Percentiles rank a stretch among this genome's conserved stretches.
Evolutionary conservation across 2,113 vertebrate species (phyloP).

Genomic region (Paradoxurus hermaphroditus): DNA sequence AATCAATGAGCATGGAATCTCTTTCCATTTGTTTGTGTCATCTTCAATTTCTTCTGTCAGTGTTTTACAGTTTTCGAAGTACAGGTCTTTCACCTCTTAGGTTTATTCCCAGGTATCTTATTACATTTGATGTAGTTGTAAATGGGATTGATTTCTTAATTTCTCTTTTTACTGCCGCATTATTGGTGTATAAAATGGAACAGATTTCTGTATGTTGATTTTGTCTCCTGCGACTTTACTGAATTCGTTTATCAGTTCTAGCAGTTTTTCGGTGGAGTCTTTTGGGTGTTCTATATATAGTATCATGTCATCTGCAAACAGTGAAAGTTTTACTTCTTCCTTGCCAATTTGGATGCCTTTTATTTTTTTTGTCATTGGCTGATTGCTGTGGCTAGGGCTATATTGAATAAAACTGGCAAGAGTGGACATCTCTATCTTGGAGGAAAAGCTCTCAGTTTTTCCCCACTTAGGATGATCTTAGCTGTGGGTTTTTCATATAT

Average conservation of each 20-base stretch:
- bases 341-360: background rate
- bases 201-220: background rate
- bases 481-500: background rate
- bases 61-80: too few relatives aligned
- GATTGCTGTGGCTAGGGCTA: background rate
- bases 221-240: background rate
- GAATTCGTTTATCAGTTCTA: background rate
- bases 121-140: too few relatives aligned
- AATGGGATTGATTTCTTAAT: background rate
- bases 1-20: too few relatives aligned
- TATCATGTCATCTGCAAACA: too few relatives aligned
- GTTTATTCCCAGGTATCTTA: too few relatives aligned
- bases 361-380: background rate
- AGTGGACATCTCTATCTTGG: background rate
- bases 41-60: too few relatives aligned
- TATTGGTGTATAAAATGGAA: background rate
- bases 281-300: background rate
- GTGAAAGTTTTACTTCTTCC: background rate
- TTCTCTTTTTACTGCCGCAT: background rate
- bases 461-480: background rate
- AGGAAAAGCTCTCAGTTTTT: background rate
- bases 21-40: too few relatives aligned
- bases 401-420: background rate
- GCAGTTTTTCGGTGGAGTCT: background rate
- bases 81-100: too few relatives aligned